phyloP scores from a whole-genome alignment of 2,797 vertebrate genomes.

The Rhadinocentrus ornatus region DNA sequence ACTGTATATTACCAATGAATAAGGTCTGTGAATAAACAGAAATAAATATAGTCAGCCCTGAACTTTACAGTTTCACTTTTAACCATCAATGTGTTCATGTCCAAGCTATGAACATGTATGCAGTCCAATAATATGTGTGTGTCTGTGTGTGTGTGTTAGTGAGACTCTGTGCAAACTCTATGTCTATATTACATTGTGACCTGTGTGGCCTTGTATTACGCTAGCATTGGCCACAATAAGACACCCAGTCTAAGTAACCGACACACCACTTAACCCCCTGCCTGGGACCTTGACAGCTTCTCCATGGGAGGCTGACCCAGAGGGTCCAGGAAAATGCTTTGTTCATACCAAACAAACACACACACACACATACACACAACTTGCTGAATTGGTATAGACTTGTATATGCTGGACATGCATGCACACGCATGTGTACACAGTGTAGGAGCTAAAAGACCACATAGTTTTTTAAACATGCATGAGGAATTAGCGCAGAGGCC shows the following conservation, averaged over 20 bases:
- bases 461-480: conserved; percentile 61
- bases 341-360: conserved; percentile 64
- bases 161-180: conserved; percentile 9
- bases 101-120: conserved; percentile 25
- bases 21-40: conserved; percentile 37
- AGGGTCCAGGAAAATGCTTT: conserved; percentile 64
- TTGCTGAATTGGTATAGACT: conserved; percentile 42
- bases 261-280: conserved; percentile 79
- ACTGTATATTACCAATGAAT: conserved; percentile 7
- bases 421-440: conserved; percentile 20
- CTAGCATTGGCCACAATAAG: conserved; percentile 64
- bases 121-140: conserved; percentile 30
- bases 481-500: conserved; percentile 66
- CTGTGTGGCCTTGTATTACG: conserved; percentile 59
- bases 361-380: conserved; percentile 39
- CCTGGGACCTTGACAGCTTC: conserved; percentile 79
- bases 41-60: conserved; percentile 42
- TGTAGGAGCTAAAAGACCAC: conserved; percentile 33
- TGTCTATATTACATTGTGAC: conserved; percentile 69
- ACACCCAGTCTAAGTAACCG: conserved; percentile 57
- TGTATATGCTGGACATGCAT: conserved; percentile 27
- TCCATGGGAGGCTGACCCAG: conserved; percentile 76
- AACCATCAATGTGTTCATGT: conserved; percentile 42
- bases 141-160: conserved; percentile 13
- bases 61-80: conserved; percentile 52